Evolutionary conservation across 2,797 vertebrate genomes (phyloP), one percentile per base, ranked within the genome.

Genomic region (Threskiornis aethiopicus): DNA sequence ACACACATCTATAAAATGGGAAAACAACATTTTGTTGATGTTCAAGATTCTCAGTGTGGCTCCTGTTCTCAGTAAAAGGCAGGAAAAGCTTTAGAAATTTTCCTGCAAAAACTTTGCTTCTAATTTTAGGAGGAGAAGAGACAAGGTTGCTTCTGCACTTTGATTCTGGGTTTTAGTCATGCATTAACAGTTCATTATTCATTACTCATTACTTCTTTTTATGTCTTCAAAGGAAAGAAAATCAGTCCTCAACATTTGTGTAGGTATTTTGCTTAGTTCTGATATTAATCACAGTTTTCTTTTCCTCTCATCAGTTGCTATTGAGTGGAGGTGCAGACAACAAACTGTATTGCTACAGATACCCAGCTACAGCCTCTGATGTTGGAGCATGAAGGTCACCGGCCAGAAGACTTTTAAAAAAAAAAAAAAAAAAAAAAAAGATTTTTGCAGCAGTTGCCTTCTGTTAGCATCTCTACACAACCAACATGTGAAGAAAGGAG

Each of bases 291-390:
- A n/a, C 8, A 51, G 39, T 90, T 95, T 73, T 61, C 33, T 94
- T 88, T 73, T 85, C 33, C 25, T 75, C 65, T 88, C 41, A 33
- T 49, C 93, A 98, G 99, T 94, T 99, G 97, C 98, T 99, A 92
- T 90, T 99, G 96, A 99, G 99, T 47, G 99, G 99, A 71, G 99
- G 99, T 28, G 99, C 99, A 22, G 99, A 99, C 97, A 99, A 99
- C 98, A 99, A 99, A 95, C 97, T 99, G 44, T 99, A 99, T 98
- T 99, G 99, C 72, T 99, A 99, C 98, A 98, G 89, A 98, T 99
- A 99, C 72, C 98, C 98, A 22, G 96, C 98, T 69, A 97, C 98
- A 77, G 97, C 98, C 84, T 99, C 99, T 7, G 99, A 99, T 57
- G 98, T 98, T 4, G 99, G 99, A 72, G 99, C 99, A 5, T 99